Conservation (phyloP, 2,888 invertebrate species). For the Mythimna ferrago region DNA sequence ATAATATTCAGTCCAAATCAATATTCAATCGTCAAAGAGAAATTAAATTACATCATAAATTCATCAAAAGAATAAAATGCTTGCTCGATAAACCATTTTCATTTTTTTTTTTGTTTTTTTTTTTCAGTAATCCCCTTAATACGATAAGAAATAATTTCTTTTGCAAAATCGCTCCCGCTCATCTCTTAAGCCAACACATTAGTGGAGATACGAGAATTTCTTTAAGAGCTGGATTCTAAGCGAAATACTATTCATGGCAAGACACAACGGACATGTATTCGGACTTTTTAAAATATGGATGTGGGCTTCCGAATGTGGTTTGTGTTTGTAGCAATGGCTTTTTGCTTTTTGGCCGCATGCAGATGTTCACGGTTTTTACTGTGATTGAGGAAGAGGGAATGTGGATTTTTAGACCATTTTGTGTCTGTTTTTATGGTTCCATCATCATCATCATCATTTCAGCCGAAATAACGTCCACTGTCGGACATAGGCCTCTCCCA, state of each 20-base stretch:
- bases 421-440: background rate
- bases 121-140: no score
- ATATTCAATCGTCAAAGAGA: no score
- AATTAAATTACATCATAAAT: no score
- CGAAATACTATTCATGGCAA: conserved; percentile 58
- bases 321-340: conserved; percentile 15
- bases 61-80: no score
- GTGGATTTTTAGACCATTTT: background rate
- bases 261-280: conserved; percentile 37
- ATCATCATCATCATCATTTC: no score
- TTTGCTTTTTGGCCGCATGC: background rate
- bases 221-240: conserved; percentile 62
- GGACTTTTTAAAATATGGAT: conserved; percentile 48
- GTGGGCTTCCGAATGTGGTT: conserved; percentile 34
- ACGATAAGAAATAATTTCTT: background rate
- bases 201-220: conserved; percentile 61
- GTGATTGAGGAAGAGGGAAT: background rate
- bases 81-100: no score
- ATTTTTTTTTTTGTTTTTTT: no score
- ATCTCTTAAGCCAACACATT: conserved; percentile 47
- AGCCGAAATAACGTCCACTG: no score
- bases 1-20: no score
- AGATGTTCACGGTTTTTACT: background rate
- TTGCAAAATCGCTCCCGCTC: conserved; percentile 20
- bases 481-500: no score